Evolutionary conservation across 2,797 vertebrate genomes (phyloP), one percentile per base, ranked within the genome.

Genomic region (Parauchenoglanis punctatus): DNA sequence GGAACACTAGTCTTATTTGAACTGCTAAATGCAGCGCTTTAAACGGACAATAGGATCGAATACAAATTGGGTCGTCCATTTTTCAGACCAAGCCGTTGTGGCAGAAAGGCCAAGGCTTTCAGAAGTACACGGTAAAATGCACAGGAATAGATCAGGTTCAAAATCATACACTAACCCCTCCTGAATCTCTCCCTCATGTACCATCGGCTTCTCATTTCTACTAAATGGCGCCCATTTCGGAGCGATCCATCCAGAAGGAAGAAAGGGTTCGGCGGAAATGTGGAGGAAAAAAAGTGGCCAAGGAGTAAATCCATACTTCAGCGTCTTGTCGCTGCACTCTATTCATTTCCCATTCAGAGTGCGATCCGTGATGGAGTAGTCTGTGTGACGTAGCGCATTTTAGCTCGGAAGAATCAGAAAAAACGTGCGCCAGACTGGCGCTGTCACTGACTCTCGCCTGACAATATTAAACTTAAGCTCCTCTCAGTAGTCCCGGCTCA

Each of bases 391-490:
- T 90, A 28, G 72, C 85, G 7, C 65, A 44, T 84, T 90, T 91
- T 88, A 90, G 93, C 90, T 93, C 93, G 89, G 93, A 90, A 92
- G 91, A 90, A 91, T 94, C 92, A 86, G 92, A 63, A 23, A n/a
- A 40, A 12, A 3, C 93, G 89, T 91, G 92, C 28, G 65, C 90
- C 91, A 80, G 87, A 91, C 84, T 76, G 86, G 91, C 90, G 88
- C 93, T 94, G 93, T 94, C 93, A 93, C 90, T 54, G 86, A 86
- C 90, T 93, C 91, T 93, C 91, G 88, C 92, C 91, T 91, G 92
- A 94, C 91, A 92, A 91, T 93, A 94, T 95, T 94, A 94, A 94
- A 94, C 90, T 91, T 91, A 91, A 95, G 91, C 87, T 90, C 76
- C 89, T 93, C 91, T 93, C 91, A 89, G 89, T 89, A 58, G 28